Evolutionary conservation across 2,113 vertebrate genomes (phyloP).

Genomic region (Cololabis saira): DNA sequence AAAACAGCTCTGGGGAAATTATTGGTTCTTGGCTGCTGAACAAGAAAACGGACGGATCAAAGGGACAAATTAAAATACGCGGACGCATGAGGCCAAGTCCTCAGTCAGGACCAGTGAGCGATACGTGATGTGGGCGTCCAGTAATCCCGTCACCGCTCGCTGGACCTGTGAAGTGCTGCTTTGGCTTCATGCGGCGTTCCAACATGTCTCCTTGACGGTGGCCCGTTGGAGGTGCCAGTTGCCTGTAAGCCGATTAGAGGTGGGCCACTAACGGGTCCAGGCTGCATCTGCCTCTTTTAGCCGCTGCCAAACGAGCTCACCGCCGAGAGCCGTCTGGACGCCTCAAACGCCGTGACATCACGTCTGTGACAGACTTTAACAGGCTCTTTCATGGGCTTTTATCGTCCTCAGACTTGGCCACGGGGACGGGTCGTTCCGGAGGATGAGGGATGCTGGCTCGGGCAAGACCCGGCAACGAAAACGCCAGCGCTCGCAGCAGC

Average conservation of each 20-base stretch:
- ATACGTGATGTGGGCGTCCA: not conserved
- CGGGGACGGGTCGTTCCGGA: not conserved
- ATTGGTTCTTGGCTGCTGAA: too few species aligned
- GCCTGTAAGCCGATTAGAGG: slow-evolving; percentile 84
- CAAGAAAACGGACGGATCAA: too few species aligned
- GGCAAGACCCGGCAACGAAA: slow-evolving; percentile 37
- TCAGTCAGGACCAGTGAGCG: too few species aligned
- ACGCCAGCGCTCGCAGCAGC: not conserved
- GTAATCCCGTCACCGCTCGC: slow-evolving; percentile 13
- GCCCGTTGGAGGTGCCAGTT: slow-evolving; percentile 75
- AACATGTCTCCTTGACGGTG: slow-evolving; percentile 70
- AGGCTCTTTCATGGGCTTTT: slow-evolving; percentile 50
- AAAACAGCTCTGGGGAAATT: too few species aligned
- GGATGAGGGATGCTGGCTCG: slow-evolving; percentile 33
- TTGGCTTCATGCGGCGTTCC: slow-evolving; percentile 68
- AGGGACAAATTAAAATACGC: too few species aligned
- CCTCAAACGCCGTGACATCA: slow-evolving; percentile 62
- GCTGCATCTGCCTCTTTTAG: slow-evolving; percentile 78
- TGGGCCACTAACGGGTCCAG: slow-evolving; percentile 80
- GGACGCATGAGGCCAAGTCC: too few species aligned
- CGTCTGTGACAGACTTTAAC: slow-evolving; percentile 61
- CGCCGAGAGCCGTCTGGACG: slow-evolving; percentile 49
- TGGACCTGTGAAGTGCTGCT: slow-evolving; percentile 53
- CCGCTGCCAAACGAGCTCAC: slow-evolving; percentile 63
- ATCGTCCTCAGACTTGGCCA: slow-evolving; percentile 27